Base-by-base conservation (phyloP, 2,113 vertebrate species). In the Trogon melanurus region DNA sequence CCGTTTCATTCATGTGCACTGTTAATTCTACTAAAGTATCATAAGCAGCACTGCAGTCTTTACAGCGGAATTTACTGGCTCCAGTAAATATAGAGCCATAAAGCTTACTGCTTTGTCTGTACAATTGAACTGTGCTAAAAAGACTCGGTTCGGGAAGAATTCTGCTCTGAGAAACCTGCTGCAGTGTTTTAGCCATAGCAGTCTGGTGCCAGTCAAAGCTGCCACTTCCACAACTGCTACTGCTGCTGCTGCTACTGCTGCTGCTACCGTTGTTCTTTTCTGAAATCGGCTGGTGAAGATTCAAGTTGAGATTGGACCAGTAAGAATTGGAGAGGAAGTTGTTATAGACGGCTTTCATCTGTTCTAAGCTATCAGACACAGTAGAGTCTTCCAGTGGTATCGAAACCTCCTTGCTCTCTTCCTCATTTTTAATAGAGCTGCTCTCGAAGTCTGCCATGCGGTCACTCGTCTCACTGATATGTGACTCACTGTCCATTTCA, bases 201-300 rank as follows among this genome's bases (percentile, higher is more conserved):
- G 99, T 99, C 98, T 99, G 99, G 96, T 99, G 99, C 99, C 99
- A 99, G 97, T 99, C 99, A 38, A 99, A 99, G 95, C 99, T 99
- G 32, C 98, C 98, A 17, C 99, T 99, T 30, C 99, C 99, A 89
- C 99, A 99, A 96, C 99, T 99, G 94, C 99, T 99, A 91, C 99
- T 99, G 58, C 99, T 99, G 69, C 99, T 99, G 94, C 99, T 99
- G 79, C 99, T 99, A 41, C 99, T 99, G 94, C 99, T 99, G 94
- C 99, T 99, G 96, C 99, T 99, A 16, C 99, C 99, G 1, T 99
- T 98, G 76, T 97, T 98, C 88, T 99, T 99, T 79, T 99, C 99
- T 0, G 98, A 95, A 45, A 99, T 97, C 0, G 99, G 98, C 97
- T 98, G 99, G 97, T 98, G 98, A 97, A 99, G 97, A 95, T 99